Evolutionary conservation across 2,113 vertebrate species (phyloP).

Genomic region (Labeo catla): DNA sequence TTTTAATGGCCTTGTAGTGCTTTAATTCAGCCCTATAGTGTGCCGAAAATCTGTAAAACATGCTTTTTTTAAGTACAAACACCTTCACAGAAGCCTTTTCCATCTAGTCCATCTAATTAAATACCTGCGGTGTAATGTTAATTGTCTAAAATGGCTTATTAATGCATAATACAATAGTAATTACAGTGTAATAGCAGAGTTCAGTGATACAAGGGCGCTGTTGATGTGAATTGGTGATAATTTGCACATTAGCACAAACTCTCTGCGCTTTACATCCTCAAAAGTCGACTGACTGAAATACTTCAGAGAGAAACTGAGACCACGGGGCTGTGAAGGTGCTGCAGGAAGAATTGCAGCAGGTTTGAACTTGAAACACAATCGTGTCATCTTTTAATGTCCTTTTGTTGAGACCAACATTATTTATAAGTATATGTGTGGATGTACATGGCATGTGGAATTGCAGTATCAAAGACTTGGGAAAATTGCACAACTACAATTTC

Average conservation of each 20-base stretch:
- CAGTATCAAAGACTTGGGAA: conserved; percentile 6
- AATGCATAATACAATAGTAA: background rate
- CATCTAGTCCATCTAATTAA: background rate
- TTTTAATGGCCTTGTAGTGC: background rate
- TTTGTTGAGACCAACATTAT: conserved; percentile 55
- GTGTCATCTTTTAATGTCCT: conserved; percentile 33
- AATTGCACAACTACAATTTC: conserved; percentile 7
- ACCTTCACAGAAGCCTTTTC: background rate
- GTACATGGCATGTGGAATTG: conserved; percentile 26
- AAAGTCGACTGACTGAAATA: conserved; percentile 15
- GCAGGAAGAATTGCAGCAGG: conserved; percentile 6
- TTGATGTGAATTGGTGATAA: background rate
- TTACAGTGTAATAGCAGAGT: conserved; percentile 33
- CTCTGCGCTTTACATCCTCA: conserved; percentile 23
- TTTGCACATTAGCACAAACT: conserved; percentile 14
- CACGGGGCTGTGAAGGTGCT: conserved; percentile 15
- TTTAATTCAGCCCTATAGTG: background rate
- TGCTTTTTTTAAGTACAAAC: conserved; percentile 4
- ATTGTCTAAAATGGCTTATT: background rate
- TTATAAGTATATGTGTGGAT: conserved; percentile 44
- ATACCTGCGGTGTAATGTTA: background rate
- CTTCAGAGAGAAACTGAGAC: background rate
- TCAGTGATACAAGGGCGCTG: background rate
- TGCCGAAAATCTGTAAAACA: background rate
- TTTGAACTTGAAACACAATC: conserved; percentile 42